Percentiles rank a stretch among this genome's conserved stretches.
Conservation (phyloP, 2,888 invertebrate genomes). For the Kryphioiulus occultus region DNA sequence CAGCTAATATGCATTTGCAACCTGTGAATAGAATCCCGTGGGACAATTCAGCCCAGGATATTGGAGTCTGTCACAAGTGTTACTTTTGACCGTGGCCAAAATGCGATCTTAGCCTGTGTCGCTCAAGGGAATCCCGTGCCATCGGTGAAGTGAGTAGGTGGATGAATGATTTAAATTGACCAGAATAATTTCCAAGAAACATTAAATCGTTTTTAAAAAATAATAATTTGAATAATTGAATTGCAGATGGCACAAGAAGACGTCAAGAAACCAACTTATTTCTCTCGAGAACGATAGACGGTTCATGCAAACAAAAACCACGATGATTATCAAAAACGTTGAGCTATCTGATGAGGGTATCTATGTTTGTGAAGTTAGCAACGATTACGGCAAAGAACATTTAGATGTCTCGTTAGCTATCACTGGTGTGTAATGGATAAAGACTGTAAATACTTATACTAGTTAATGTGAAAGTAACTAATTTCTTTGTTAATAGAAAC, state of each 20-base stretch:
- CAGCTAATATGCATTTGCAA: background rate
- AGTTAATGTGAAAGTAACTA: background rate
- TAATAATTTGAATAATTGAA: background rate
- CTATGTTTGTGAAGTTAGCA: conserved; percentile 50
- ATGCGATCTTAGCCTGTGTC: conserved; percentile 49
- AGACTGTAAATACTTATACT: background rate
- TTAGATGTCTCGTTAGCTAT: conserved; percentile 45
- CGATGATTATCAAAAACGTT: conserved; percentile 34
- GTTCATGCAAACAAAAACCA: conserved; percentile 3
- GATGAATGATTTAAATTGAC: no score
- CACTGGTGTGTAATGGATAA: background rate
- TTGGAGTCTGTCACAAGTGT: conserved; percentile 22
- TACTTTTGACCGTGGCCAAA: background rate
- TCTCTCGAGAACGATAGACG: conserved; percentile 27
- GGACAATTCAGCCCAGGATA: conserved; percentile 41
- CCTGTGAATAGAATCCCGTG: conserved; percentile 43
- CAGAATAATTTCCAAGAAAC: no score
- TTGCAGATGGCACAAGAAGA: conserved; percentile 49
- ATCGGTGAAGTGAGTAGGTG: conserved; percentile 29
- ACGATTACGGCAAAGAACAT: conserved; percentile 44
- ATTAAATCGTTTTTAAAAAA: no score
- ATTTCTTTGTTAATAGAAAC: background rate
- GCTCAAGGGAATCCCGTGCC: conserved; percentile 50
- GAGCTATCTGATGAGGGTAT: conserved; percentile 31
- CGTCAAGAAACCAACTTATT: background rate